Conservation (phyloP, 2,888 invertebrate species). For the Chorisops tibialis region DNA sequence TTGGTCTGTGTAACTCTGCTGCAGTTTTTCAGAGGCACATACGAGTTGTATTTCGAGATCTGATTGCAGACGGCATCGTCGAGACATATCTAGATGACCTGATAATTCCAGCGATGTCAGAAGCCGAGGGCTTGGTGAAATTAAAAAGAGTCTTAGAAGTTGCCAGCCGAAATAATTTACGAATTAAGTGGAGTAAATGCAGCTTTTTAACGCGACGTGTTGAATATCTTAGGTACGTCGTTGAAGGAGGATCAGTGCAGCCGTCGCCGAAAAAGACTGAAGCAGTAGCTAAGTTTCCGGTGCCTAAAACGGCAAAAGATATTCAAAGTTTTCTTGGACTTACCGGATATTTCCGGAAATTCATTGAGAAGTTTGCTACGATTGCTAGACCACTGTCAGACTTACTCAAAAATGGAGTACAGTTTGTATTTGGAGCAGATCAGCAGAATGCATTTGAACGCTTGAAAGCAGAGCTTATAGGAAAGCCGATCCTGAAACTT, state of each 20-base stretch:
- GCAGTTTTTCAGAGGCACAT: constrained; percentile 40
- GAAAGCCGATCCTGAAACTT: no score
- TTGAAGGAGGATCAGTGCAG: constrained; percentile 35
- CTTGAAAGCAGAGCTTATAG: no score
- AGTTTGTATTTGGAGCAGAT: no score
- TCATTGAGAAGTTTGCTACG: no score
- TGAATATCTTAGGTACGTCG: constrained; percentile 39
- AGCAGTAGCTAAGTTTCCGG: constrained; percentile 39
- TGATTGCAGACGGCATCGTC: constrained; percentile 22
- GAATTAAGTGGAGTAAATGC: constrained; percentile 35
- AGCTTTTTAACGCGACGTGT: constrained; percentile 18
- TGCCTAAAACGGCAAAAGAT: constrained; percentile 38
- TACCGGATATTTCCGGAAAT: no score
- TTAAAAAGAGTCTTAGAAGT: constrained; percentile 1
- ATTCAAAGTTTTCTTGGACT: no score
- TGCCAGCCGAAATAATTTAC: no score
- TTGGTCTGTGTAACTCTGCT: constrained; percentile 46
- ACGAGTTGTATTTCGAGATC: constrained; percentile 11
- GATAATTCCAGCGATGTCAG: constrained; percentile 12
- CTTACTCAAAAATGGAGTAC: no score
- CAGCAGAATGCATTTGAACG: no score
- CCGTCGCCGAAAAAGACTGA: constrained; percentile 39
- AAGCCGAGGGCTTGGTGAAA: constrained; percentile 15
- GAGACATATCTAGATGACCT: no score
- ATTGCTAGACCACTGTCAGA: no score